Evolutionary conservation across 2,797 vertebrate genomes (phyloP), one percentile per base, ranked within the genome.

Genomic region (Trematomus bernacchii): DNA sequence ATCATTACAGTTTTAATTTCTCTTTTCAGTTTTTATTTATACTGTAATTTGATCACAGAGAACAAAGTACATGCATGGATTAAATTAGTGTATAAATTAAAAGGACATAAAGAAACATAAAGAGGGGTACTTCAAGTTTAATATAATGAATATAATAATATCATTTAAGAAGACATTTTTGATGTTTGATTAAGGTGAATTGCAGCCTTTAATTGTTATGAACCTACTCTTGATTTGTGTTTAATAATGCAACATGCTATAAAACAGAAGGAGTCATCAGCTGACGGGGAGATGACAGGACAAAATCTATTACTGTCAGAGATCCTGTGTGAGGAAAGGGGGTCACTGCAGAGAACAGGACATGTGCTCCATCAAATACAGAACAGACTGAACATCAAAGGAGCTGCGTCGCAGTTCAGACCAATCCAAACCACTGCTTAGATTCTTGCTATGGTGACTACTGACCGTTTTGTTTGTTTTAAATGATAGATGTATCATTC

Each of bases 291-390:
- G 40, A 67, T 71, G 63, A 77, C 43, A 40, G 6, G 54, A 72
- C 8, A 46, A 51, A 66, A 55, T 10, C 14, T 64, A 2, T 16
- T 47, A 59, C 10, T 48, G 52, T 76, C 23, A 52, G 14, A 15
- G 46, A 54, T 51, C 37, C 13, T 46, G 57, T 66, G 50, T 60
- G 60, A 70, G 74, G 78, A 80, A 66, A 60, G 1, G 9, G 10
- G 6, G 40, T 46, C 61, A 53, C 10, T 40, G 44, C 65, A 59
- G 21, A 68, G 53, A 73, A 76, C 57, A 80, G 66, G 68, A 73
- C 27, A 40, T 72, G 67, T 43, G 64, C 71, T 3, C 1, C 14
- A 70, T 19, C 50, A 12, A 64, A 60, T 0, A 57, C 18, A 0
- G 43, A 76, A 63, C 51, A 55, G 0, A 16, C 8, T 52, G 23